phyloP scores from a whole-genome alignment of 1,140 invertebrate species.

The Drosophila lowei region DNA sequence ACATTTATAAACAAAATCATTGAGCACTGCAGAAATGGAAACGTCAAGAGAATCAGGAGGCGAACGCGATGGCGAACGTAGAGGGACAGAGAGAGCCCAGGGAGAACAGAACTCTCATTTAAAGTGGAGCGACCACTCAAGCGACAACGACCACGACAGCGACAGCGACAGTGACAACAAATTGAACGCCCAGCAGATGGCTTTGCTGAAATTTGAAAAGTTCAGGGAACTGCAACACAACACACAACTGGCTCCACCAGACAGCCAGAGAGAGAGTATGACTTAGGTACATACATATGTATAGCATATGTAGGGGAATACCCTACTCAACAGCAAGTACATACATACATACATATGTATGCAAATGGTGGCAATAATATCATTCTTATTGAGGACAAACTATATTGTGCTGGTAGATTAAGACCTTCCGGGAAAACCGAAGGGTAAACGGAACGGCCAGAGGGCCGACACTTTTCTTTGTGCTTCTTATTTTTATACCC shows the following conservation, averaged over 20 bases:
- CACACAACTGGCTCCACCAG: neutral
- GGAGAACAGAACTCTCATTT: constrained; percentile 30
- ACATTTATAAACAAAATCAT: constrained; percentile 65
- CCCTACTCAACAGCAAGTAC: too few relatives aligned
- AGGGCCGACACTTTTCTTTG: too few relatives aligned
- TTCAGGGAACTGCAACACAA: constrained; percentile 37
- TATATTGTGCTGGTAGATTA: too few relatives aligned
- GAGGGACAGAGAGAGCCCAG: neutral
- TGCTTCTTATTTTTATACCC: too few relatives aligned
- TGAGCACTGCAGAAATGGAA: constrained; percentile 22
- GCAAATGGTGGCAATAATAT: too few relatives aligned
- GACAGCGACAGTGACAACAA: neutral
- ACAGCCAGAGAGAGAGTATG: constrained; percentile 9
- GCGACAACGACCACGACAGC: constrained; percentile 3
- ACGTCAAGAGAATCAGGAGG: neutral
- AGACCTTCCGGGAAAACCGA: too few relatives aligned
- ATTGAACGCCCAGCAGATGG: constrained; percentile 5
- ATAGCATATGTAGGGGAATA: too few relatives aligned
- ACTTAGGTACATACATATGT: too few relatives aligned
- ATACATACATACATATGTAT: too few relatives aligned
- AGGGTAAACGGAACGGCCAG: too few relatives aligned
- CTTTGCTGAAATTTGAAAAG: constrained; percentile 27
- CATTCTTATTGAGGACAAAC: too few relatives aligned
- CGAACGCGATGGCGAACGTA: neutral
- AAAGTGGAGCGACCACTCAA: constrained; percentile 47